Evolutionary conservation across 2,113 vertebrate species (phyloP), one percentile per base, ranked within the genome.

Genomic region (Neofelis nebulosa): DNA sequence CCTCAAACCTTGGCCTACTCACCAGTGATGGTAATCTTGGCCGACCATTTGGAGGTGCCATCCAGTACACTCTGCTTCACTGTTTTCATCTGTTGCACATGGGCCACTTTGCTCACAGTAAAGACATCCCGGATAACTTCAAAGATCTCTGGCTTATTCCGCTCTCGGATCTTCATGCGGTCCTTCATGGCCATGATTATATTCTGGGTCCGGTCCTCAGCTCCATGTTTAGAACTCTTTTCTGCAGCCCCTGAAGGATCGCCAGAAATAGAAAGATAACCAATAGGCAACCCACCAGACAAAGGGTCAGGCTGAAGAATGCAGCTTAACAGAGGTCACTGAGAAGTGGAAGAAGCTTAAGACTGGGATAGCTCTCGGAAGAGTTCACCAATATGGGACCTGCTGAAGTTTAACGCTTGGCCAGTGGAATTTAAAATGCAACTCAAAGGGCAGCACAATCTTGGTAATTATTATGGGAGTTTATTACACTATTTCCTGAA

Each of bases 141-240:
- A 80, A 99, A 99, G 94, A 99, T 99, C 98, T 99, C 99, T 0
- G 99, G 99, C 61, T 99, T 99, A 99, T 99, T 99, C 91, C 99
- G 99, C 96, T 99, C 99, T 33, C 99, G 98, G 97, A 99, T 99
- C 98, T 99, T 99, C 99, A 99, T 99, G 82, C 99, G 99, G 98
- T 99, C 99, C 98, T 99, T 99, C 99, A 99, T 99, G 88, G 99
- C 99, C 99, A 99, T 99, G 98, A 99, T 99, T 95, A 99, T 99
- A 98, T 99, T 99, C 98, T 99, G 99, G 1, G 99, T 99, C 36
- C 99, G 98, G 96, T 99, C 99, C 98, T 99, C 99, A 0, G 99
- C 99, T 91, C 99, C 99, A 74, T 99, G 99, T 97, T 99, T 99
- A 0, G 99, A 99, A 98, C 99, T 99, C 98, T 99, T 99, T 98